Conservation (phyloP, 1,140 invertebrate species). For the Achroia grisella region DNA sequence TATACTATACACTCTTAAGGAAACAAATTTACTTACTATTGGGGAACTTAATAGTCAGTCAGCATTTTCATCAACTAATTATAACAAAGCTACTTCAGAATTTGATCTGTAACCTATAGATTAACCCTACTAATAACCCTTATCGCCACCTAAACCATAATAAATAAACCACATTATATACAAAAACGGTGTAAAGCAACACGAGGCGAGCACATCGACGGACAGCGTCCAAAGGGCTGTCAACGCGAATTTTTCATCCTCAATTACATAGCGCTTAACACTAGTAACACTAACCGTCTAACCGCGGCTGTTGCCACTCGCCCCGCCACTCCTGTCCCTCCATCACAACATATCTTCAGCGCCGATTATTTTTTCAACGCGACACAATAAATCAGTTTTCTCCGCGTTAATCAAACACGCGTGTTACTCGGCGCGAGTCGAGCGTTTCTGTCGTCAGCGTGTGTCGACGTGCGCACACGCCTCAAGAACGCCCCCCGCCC, state of each 20-base stretch:
- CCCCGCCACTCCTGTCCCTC: slow-evolving; percentile 66
- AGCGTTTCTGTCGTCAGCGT: slow-evolving; percentile 61
- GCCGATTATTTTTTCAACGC: slow-evolving; percentile 67
- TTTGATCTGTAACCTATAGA: neutral
- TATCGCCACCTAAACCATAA: neutral
- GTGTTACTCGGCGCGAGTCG: slow-evolving; percentile 50
- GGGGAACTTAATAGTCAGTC: no score
- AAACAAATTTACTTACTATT: no score
- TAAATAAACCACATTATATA: no score
- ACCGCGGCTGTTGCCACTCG: slow-evolving; percentile 58
- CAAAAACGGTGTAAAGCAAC: no score
- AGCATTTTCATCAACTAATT: no score
- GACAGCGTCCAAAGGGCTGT: no score
- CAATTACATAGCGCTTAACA: no score
- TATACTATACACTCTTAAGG: no score
- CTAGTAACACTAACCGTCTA: slow-evolving; percentile 50
- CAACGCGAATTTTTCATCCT: no score
- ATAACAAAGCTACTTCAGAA: no score
- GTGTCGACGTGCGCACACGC: slow-evolving; percentile 24
- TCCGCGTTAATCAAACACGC: slow-evolving; percentile 55
- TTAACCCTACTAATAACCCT: neutral
- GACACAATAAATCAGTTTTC: slow-evolving; percentile 67
- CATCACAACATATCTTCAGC: slow-evolving; percentile 48
- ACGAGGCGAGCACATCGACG: no score
- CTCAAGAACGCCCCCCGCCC: slow-evolving; percentile 42